A percentile compares a stretch with the other conserved stretches of the same genome.
Evolutionary conservation across 2,113 vertebrate genomes (phyloP).

Genomic region (Cyprinodon brontotheroides): DNA sequence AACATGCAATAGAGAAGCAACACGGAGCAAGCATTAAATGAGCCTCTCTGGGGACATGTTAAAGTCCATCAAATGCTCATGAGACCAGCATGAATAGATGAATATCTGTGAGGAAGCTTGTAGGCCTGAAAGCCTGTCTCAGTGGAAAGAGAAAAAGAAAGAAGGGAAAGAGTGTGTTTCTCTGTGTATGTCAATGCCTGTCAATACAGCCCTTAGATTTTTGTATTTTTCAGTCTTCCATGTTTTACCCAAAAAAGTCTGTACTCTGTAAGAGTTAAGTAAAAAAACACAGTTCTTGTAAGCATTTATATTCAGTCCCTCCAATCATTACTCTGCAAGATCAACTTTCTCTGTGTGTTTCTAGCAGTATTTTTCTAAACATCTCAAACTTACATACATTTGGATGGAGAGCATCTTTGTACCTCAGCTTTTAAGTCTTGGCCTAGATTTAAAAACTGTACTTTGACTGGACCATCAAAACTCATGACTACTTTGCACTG

Average conservation of each 20-base stretch:
- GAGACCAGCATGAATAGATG: conserved; percentile 56
- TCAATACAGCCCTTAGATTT: background rate
- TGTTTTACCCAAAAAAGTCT: background rate
- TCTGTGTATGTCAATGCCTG: conserved; percentile 13
- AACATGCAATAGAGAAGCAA: conserved; percentile 62
- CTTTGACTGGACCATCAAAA: background rate
- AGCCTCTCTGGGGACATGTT: conserved; percentile 62
- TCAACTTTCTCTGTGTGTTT: background rate
- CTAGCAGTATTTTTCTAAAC: background rate
- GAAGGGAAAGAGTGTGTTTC: conserved; percentile 42
- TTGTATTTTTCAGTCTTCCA: background rate
- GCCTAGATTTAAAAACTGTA: background rate
- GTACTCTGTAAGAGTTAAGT: background rate
- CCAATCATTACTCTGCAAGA: too few relatives aligned
- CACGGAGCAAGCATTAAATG: conserved; percentile 36
- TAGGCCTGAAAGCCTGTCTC: conserved; percentile 50
- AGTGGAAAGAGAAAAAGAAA: conserved; percentile 34
- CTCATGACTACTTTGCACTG: background rate
- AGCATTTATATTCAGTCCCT: background rate
- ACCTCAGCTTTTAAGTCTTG: background rate
- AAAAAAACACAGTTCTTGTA: background rate
- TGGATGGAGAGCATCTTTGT: background rate
- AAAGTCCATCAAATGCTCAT: conserved; percentile 61
- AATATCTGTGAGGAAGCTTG: conserved; percentile 49
- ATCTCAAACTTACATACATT: background rate